A percentile compares a stretch with the other conserved stretches of the same genome.
Conservation (phyloP, 2,888 invertebrate genomes). For the Keiferia lycopersicella region DNA sequence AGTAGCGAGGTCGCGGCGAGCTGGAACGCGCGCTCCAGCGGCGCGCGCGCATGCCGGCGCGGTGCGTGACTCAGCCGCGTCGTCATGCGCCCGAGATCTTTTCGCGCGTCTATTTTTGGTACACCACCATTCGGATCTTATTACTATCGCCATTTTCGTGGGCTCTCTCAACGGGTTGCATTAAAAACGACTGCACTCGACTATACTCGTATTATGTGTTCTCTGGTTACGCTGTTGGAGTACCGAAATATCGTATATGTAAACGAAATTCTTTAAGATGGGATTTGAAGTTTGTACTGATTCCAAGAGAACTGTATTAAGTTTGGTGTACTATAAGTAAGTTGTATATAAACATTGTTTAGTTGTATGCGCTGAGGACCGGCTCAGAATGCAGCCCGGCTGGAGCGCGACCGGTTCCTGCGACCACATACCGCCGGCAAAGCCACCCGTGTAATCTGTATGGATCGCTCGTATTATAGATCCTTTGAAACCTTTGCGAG, state of each 20-base stretch:
- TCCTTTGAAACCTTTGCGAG: background rate
- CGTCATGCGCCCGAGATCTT: conserved; percentile 32
- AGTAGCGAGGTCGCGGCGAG: conserved; percentile 12
- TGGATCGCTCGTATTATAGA: background rate
- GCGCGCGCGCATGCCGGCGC: conserved; percentile 13
- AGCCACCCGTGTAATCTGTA: conserved; percentile 1
- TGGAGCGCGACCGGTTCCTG: conserved; percentile 1
- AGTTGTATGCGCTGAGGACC: background rate
- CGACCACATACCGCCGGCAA: background rate
- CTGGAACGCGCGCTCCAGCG: conserved; percentile 13
- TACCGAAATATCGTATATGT: background rate
- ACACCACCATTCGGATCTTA: conserved; percentile 61
- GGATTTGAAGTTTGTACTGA: no score
- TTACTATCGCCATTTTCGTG: conserved; percentile 70
- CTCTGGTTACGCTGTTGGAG: background rate
- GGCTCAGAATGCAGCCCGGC: conserved; percentile 13
- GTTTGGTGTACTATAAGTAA: no score
- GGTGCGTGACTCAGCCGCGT: conserved; percentile 42
- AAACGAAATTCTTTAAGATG: background rate
- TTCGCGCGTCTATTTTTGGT: conserved; percentile 57
- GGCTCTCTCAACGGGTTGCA: conserved; percentile 33
- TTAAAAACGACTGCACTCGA: conserved; percentile 7
- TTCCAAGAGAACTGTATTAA: background rate
- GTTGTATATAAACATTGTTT: background rate
- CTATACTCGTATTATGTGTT: background rate